A percentile compares a stretch with the other conserved stretches of the same genome.
These are phyloP conservation scores for Drosophila sulfurigaster DNA, from an alignment of 1,140 invertebrate species.

Conservation along the genomic window DNA sequence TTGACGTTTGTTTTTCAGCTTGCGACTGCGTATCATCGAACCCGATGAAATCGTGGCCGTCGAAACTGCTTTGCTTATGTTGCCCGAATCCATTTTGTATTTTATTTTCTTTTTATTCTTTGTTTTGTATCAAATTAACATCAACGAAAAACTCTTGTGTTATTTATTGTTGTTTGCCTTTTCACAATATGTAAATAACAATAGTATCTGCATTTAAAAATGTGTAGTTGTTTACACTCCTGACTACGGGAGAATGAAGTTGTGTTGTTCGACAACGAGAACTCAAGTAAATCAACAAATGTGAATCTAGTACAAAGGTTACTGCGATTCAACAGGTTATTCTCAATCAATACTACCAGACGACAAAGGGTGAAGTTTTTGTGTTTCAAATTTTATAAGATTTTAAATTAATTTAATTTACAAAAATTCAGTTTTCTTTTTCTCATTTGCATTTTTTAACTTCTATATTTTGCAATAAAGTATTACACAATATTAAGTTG, in stretches of 20 bases:
- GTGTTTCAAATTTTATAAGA: no score
- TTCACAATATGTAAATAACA: conserved; percentile 13
- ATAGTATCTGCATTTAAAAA: conserved; percentile 2
- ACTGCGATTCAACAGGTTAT: conserved; percentile 5
- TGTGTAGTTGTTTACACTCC: conserved; percentile 24
- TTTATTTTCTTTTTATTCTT: neutral
- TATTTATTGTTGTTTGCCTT: neutral
- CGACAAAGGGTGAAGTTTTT: no score
- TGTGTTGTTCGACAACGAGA: neutral
- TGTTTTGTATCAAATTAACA: neutral
- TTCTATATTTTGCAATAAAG: no score
- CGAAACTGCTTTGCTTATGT: conserved; percentile 21
- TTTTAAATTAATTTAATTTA: neutral
- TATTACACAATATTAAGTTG: no score
- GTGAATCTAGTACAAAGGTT: neutral
- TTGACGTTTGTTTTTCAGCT: conserved; percentile 85
- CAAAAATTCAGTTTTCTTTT: no score
- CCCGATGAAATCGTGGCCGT: conserved; percentile 28
- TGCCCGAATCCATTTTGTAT: neutral
- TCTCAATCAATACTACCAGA: no score
- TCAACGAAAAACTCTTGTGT: neutral
- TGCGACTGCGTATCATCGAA: neutral
- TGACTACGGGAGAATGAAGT: conserved; percentile 16
- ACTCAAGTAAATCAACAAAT: neutral
- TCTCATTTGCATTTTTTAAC: no score